Percentiles rank a stretch among this genome's conserved stretches.
phyloP scores from a whole-genome alignment of 2,113 vertebrate species.

The Brachirus orientalis region DNA sequence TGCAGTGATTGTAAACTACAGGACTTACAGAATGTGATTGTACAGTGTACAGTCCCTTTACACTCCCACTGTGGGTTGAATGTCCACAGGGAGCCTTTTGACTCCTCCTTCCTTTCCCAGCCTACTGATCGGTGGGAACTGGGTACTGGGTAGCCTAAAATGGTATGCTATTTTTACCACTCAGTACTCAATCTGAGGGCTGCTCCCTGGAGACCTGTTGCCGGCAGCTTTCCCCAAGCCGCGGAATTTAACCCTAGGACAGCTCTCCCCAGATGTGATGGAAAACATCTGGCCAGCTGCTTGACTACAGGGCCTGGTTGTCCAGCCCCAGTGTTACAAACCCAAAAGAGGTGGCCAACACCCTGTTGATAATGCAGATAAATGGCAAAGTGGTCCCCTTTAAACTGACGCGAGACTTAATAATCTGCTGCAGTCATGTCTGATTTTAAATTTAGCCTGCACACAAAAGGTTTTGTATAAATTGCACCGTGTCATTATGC shows the following conservation, averaged over 20 bases:
- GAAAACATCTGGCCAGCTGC: constrained; percentile 83
- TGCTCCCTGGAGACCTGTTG: constrained; percentile 79
- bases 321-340: constrained; percentile 21
- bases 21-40: constrained; percentile 12
- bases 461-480: background rate
- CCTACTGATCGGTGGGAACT: constrained; percentile 82
- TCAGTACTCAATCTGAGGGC: constrained; percentile 75
- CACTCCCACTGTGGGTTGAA: constrained; percentile 44
- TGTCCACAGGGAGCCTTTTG: constrained; percentile 46
- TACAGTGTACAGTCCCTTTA: constrained; percentile 21
- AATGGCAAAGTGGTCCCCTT: constrained; percentile 18
- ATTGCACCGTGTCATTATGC: background rate
- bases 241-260: constrained; percentile 82
- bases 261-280: constrained; percentile 81
- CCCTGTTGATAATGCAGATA: constrained; percentile 33
- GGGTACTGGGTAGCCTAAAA: constrained; percentile 73
- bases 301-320: constrained; percentile 45
- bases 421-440: constrained; percentile 11
- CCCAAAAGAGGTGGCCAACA: background rate
- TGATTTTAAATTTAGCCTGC: too few relatives aligned
- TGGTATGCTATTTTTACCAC: constrained; percentile 81
- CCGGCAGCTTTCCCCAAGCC: constrained; percentile 77
- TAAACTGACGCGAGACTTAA: constrained; percentile 27
- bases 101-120: constrained; percentile 81
- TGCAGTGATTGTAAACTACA: background rate